Base-by-base conservation (phyloP, 2,797 vertebrate genomes). In the Lemur catta region DNA sequence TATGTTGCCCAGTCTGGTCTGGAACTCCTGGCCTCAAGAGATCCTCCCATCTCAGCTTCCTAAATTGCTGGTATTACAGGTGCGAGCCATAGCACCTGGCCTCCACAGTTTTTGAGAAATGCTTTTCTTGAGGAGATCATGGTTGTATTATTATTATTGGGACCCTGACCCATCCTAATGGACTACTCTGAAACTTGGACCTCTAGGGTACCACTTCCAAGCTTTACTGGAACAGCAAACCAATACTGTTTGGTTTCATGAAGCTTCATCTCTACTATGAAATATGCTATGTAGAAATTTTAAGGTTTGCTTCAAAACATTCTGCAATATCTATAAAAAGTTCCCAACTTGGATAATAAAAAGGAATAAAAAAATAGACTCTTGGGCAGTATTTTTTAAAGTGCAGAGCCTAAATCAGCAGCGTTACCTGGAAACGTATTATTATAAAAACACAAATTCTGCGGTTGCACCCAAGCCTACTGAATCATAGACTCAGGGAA, bases 51-150 rank as follows among this genome's bases (percentile, higher is more conserved):
- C 33, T 35, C 63, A 67, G 33, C 63, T 35, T 67, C 4, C 63
- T 33, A 67, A 65, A 35, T 20, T 35, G 33, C 63, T 67, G 3
- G 33, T 4, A 35, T 35, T 67, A 67, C 33, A 67, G 17, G 33
- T 17, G 4, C 35, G 63, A 35, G 33, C 63, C 63, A 67, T 35
- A 67, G 33, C 33, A 67, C 33, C 15, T n/a, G 33, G 33, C 18
- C 48, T 79, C 17, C 26, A 28, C 2, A 38, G 48, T 17, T 69
- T 80, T 84, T 69, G n/a, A 93, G 87, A 93, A 95, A 61, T 11
- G 46, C 14, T 90, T 88, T 91, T 33, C 65, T 67, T 69, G 84
- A 79, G 72, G 52, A 96, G 20, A 88, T 94, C 61, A 20, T 43
- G 35, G 0, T 12, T 91, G 4, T 12, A 20, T 4, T 79, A 7